Percentiles rank a stretch among this genome's conserved stretches.
These are phyloP conservation scores for Teleopsis dalmanni DNA, from an alignment of 1,140 invertebrate genomes.

Conservation along the genomic window DNA sequence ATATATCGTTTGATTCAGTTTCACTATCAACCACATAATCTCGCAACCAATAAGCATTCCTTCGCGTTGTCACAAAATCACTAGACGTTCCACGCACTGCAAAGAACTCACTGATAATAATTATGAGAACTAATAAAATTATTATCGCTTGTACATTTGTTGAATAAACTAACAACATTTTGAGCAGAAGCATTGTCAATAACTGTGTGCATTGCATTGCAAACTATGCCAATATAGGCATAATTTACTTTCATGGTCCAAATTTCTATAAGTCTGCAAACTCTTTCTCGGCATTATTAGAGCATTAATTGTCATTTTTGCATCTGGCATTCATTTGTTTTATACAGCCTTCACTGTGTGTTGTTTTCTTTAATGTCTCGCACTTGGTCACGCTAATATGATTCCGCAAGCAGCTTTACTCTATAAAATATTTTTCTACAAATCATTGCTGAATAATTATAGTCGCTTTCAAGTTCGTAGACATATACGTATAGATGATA, in stretches of 20 bases:
- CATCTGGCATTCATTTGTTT: slow-evolving; percentile 10
- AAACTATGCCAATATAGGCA: too few species aligned
- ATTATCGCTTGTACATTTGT: slow-evolving; percentile 18
- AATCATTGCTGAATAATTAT: too few species aligned
- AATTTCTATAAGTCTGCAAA: background rate
- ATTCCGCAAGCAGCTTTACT: too few species aligned
- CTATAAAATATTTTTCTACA: too few species aligned
- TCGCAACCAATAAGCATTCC: background rate
- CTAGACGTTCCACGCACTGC: background rate
- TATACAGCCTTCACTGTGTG: slow-evolving; percentile 40
- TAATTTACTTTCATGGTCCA: slow-evolving; percentile 19
- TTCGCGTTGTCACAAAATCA: slow-evolving; percentile 27
- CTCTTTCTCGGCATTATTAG: slow-evolving; percentile 32
- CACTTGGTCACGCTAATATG: too few species aligned
- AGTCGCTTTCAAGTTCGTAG: too few species aligned
- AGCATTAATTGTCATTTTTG: slow-evolving; percentile 37
- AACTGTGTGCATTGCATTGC: too few species aligned
- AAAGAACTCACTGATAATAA: slow-evolving; percentile 28
- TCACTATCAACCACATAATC: slow-evolving; percentile 23
- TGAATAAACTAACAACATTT: slow-evolving; percentile 37
- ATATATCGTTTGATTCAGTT: slow-evolving; percentile 17
- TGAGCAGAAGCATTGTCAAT: slow-evolving; percentile 33
- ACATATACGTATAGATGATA: too few species aligned
- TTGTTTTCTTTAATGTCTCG: slow-evolving; percentile 1
- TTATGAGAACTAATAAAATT: slow-evolving; percentile 30